Evolutionary conservation across 1,140 invertebrate genomes (phyloP).

Genomic region (Bombus waltoni): DNA sequence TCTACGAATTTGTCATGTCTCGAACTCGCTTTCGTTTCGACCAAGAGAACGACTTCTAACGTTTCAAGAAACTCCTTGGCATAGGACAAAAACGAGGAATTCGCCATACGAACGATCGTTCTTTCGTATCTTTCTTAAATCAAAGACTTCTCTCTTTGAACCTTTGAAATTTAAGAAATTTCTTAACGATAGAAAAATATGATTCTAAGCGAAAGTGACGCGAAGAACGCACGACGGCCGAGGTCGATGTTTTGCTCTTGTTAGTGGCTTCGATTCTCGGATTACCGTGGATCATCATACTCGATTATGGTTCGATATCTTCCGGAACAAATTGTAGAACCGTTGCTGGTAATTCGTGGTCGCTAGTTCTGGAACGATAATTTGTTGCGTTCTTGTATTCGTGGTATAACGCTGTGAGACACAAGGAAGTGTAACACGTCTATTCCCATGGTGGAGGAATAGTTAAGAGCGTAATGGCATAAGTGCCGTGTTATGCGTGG

Average conservation of each 20-base stretch:
- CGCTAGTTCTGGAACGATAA: neutral
- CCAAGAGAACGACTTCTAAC: no score
- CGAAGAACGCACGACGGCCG: neutral
- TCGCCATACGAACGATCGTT: no score
- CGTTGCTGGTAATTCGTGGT: neutral
- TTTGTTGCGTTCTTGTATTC: slow-evolving; percentile 13
- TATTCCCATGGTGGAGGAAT: neutral
- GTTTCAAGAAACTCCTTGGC: no score
- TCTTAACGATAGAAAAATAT: no score
- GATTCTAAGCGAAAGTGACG: no score
- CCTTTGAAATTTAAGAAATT: no score
- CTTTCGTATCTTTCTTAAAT: no score
- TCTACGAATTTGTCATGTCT: no score
- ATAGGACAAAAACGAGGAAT: no score
- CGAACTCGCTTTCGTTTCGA: no score
- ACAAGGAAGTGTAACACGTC: neutral
- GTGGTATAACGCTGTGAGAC: neutral
- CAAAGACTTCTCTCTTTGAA: no score
- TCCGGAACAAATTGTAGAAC: neutral
- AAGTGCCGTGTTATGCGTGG: neutral
- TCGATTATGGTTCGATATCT: neutral
- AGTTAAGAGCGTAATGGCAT: neutral
- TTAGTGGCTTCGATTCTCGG: neutral
- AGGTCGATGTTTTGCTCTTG: slow-evolving; percentile 6
- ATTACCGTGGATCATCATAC: neutral